Conservation (phyloP, 2,113 vertebrate genomes). For the Coturnix japonica region DNA sequence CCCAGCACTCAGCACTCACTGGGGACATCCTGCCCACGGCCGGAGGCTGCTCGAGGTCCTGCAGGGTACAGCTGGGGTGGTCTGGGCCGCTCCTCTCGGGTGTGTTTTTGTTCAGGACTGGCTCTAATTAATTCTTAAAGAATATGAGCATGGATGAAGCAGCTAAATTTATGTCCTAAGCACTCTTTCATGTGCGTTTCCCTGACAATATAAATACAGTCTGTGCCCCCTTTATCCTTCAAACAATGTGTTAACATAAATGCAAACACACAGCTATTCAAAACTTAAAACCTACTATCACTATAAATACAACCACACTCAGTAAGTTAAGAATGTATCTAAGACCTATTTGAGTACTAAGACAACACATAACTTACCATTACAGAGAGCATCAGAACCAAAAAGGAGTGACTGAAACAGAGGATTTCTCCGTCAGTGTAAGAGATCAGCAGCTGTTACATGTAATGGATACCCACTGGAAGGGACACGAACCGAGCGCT, state of each 20-base stretch:
- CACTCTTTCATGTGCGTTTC: conserved; percentile 36
- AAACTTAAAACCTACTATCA: conserved; percentile 48
- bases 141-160: conserved; percentile 13
- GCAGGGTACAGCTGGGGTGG: not conserved
- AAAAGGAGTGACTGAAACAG: conserved; percentile 45
- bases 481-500: conserved; percentile 8
- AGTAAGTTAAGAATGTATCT: conserved; percentile 59
- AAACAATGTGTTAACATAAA: conserved; percentile 43
- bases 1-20: not conserved
- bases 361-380: conserved; percentile 44
- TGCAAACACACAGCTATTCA: conserved; percentile 52
- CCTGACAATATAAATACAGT: conserved; percentile 24
- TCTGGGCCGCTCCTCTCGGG: not conserved
- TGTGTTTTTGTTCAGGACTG: conserved; percentile 17
- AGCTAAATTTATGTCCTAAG: conserved; percentile 13
- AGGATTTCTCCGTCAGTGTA: conserved; percentile 33
- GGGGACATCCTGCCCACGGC: not conserved
- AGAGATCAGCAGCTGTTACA: conserved; percentile 42
- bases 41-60: not conserved
- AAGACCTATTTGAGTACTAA: conserved; percentile 47
- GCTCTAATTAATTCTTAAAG: conserved; percentile 37
- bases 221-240: conserved; percentile 45
- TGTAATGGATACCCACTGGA: conserved; percentile 24
- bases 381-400: conserved; percentile 50
- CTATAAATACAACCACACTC: conserved; percentile 55